Evolutionary conservation across 2,113 vertebrate species (phyloP), one percentile per base, ranked within the genome.

Genomic region (Melanostigma gelatinosum): DNA sequence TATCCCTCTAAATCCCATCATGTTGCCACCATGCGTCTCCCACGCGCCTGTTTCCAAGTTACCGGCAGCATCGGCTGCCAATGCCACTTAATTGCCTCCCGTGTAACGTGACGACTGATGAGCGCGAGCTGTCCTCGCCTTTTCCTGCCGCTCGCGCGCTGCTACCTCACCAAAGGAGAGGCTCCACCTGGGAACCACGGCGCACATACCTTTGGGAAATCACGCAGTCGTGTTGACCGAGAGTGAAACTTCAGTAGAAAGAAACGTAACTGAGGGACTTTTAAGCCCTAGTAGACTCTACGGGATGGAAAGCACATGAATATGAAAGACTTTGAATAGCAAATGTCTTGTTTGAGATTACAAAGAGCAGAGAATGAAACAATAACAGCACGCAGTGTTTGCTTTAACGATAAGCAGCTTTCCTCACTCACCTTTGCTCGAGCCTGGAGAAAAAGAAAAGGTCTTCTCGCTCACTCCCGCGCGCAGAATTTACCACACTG

Each of bases 21-120:
- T 83, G 84, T 86, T 86, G 90, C 86, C 85, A 74, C 90, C 79
- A 68, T 76, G 77, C 79, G 48, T 89, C 87, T 90, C 91, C 91
- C 84, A 87, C 85, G 88, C 40, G 87, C 85, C 90, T 87, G 92
- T 93, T 91, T 90, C 91, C 80, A 90, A 94, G 92, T 89, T 92
- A 93, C 88, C 89, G 40, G 83, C 88, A 65, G 84, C 38, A 24
- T 63, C 62, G 72, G 76, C 90, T 91, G 92, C 84, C 93, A 92
- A 82, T 94, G 91, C 68, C 1, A n/a, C 80, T 87, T 93, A 91
- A 91, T 90, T 93, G 88, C 86, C 92, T 89, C 83, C 84, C 80
- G 80, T 85, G 88, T 81, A 83, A 82, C 89, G 88, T 88, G 87
- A 88, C 52, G 60, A 80, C 89, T 79, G 69, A 86, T 61, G 78